Evolutionary conservation across 2,888 invertebrate genomes (phyloP), one percentile per base, ranked within the genome.

Genomic region (Tenodera sinensis): DNA sequence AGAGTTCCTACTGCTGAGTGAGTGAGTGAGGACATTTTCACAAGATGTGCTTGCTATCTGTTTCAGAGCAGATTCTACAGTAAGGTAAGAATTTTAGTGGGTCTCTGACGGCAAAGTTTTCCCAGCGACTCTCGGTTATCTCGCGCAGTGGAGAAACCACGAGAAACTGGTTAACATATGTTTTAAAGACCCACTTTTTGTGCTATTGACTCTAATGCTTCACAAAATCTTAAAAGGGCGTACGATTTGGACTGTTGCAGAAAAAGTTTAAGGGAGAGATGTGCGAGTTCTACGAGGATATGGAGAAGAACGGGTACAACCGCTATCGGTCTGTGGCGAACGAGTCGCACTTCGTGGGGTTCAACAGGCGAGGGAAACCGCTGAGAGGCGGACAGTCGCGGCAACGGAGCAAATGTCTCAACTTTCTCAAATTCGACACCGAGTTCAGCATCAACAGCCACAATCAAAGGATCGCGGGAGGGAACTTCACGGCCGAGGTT

Each of bases 251-350:
- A 83, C 15, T 54, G 71, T 93, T 95, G 92, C 94, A 94, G 92
- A 95, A 95, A 93, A 95, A 95, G 92, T 94, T 94, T 93, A 94
- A 94, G 92, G 94, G 94, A 92, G 93, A 94, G 91, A 95, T 94
- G 93, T 96, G 96, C 93, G 94, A 95, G 92, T 96, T 96, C 94
- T 94, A 94, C 93, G 96, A 96, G 93, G 94, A 94, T 88, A 92
- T 92, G 92, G 95, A 95, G 94, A 93, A 94, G 92, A 94, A 95
- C 92, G 95, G 95, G 92, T 96, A 95, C 94, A 94, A 95, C 93
- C 94, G 95, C 93, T 96, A 95, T 93, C 94, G 94, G 92, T 94
- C 95, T 92, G 95, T 94, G 92, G 95, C 94, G 92, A 94, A 95
- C 93, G 93, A 93, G 83, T 54, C 94, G 92, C 95, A 95, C 92